A percentile compares a stretch with the other conserved stretches of the same genome.
These are phyloP conservation scores for Parnassius mnemosyne DNA, from an alignment of 2,888 invertebrate genomes.

Conservation along the genomic window DNA sequence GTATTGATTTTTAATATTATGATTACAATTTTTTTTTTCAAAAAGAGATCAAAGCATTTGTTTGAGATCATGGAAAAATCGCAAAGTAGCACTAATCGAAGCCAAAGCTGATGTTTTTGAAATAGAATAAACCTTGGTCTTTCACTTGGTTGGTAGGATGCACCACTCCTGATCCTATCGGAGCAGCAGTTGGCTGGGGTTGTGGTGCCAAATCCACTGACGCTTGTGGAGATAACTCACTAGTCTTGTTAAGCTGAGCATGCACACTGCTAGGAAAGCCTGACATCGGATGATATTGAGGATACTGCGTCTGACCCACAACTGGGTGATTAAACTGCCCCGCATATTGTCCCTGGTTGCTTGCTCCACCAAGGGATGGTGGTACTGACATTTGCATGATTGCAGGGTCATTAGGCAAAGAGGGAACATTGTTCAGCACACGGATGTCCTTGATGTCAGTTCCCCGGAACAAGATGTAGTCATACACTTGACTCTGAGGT, in stretches of 20 bases:
- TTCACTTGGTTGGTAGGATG: slow-evolving; percentile 77
- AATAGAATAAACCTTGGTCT: slow-evolving; percentile 76
- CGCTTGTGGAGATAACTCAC: slow-evolving; percentile 77
- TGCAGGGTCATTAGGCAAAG: slow-evolving; percentile 97
- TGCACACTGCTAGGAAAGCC: slow-evolving; percentile 75
- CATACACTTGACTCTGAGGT: slow-evolving; percentile 98
- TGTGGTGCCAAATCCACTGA: slow-evolving; percentile 66
- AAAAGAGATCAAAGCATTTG: slow-evolving; percentile 35
- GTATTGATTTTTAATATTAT: too few relatives aligned
- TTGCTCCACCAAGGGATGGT: slow-evolving; percentile 83
- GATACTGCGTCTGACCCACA: slow-evolving; percentile 80
- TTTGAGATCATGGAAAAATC: slow-evolving; percentile 58
- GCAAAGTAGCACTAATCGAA: slow-evolving; percentile 66
- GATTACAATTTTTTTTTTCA: background rate
- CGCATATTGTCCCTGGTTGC: slow-evolving; percentile 81
- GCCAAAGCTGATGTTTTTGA: slow-evolving; percentile 56
- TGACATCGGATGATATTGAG: slow-evolving; percentile 75
- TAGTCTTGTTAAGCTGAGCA: slow-evolving; percentile 71
- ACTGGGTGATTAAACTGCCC: slow-evolving; percentile 86
- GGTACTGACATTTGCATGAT: slow-evolving; percentile 95
- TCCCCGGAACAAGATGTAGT: slow-evolving; percentile 98
- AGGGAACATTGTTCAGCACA: slow-evolving; percentile 93
- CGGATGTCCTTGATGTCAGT: slow-evolving; percentile 99
- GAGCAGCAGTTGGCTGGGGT: slow-evolving; percentile 57
- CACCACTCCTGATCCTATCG: slow-evolving; percentile 70